Evolutionary conservation across 1,140 invertebrate species (phyloP).

Genomic region (Dryas iulia): DNA sequence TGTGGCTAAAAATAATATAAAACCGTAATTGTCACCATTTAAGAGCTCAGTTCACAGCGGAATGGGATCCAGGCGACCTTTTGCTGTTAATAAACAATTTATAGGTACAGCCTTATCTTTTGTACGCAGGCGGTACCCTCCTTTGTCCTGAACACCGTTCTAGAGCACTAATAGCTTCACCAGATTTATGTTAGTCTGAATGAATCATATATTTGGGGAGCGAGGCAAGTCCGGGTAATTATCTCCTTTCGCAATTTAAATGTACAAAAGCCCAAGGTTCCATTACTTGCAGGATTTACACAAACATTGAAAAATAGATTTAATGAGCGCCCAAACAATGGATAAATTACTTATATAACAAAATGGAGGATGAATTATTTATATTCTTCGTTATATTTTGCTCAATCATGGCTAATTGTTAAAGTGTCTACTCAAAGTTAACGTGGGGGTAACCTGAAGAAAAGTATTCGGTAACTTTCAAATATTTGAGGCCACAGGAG

Average conservation of each 20-base stretch:
- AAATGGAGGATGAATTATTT: neutral
- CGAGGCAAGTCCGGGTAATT: neutral
- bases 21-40: neutral
- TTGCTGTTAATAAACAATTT: constrained; percentile 9
- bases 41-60: neutral
- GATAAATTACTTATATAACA: neutral
- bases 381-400: neutral
- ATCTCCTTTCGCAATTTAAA: neutral
- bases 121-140: neutral
- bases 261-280: neutral
- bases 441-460: neutral
- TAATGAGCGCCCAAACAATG: neutral
- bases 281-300: neutral
- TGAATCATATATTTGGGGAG: constrained; percentile 1
- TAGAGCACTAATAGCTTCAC: constrained; percentile 1
- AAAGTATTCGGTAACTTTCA: neutral
- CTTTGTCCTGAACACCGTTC: constrained; percentile 3
- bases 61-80: neutral
- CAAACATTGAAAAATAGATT: neutral
- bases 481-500: neutral
- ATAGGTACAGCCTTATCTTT: constrained; percentile 6
- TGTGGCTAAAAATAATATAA: neutral
- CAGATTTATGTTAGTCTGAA: neutral
- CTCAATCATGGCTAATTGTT: neutral
- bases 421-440: neutral